Percentiles rank a stretch among this genome's conserved stretches.
phyloP scores from a whole-genome alignment of 2,797 vertebrate genomes.

The Galaxias olidus region DNA sequence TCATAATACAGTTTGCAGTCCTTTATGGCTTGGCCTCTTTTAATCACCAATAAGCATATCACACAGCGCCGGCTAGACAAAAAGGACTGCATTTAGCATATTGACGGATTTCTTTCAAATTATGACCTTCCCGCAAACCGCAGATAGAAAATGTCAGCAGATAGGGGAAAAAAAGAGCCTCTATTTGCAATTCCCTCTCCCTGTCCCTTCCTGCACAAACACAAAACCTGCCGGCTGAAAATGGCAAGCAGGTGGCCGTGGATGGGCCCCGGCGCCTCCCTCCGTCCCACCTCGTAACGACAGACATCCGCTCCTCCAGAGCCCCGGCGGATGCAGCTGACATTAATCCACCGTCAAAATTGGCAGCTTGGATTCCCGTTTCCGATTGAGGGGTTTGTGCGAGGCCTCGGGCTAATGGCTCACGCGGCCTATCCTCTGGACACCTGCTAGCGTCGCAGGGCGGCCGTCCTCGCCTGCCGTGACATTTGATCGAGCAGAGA shows the following conservation, averaged over 20 bases:
- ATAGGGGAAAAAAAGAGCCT: slow-evolving; percentile 22
- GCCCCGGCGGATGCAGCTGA: slow-evolving; percentile 30
- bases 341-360: slow-evolving; percentile 49
- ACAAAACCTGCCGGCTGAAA: slow-evolving; percentile 24
- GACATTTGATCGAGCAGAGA: slow-evolving; percentile 52
- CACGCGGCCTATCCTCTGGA: slow-evolving; percentile 65
- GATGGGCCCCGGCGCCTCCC: slow-evolving; percentile 15
- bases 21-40: not conserved
- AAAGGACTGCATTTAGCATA: slow-evolving; percentile 40
- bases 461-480: slow-evolving; percentile 49
- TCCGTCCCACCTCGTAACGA: slow-evolving; percentile 33
- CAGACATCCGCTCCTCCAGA: slow-evolving; percentile 29
- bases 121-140: slow-evolving; percentile 49
- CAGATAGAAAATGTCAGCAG: slow-evolving; percentile 50
- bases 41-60: slow-evolving; percentile 19
- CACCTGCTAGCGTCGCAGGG: slow-evolving; percentile 74
- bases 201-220: slow-evolving; percentile 27
- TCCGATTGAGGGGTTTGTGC: slow-evolving; percentile 69
- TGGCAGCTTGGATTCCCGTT: slow-evolving; percentile 58
- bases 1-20: not conserved
- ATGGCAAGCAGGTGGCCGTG: slow-evolving; percentile 26
- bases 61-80: slow-evolving; percentile 12
- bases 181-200: slow-evolving; percentile 44
- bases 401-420: slow-evolving; percentile 67
- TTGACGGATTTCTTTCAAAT: slow-evolving; percentile 57